A percentile compares a stretch with the other conserved stretches of the same genome.
Evolutionary conservation across 2,113 vertebrate species (phyloP).

Genomic region (Callorhinus ursinus): DNA sequence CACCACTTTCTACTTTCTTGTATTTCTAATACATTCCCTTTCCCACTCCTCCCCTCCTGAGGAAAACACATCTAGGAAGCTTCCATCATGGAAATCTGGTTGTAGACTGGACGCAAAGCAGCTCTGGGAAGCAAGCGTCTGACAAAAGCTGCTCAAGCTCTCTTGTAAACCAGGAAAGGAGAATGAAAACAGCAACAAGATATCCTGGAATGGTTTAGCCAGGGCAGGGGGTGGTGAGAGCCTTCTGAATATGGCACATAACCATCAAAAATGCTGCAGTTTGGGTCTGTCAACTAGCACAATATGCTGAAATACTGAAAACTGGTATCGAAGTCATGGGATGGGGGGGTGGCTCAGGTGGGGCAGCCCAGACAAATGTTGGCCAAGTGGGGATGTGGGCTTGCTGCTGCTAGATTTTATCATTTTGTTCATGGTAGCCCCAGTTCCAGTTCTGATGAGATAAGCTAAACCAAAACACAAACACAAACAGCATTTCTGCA

Average conservation of each 20-base stretch:
- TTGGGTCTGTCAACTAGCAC: background rate
- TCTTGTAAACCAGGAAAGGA: background rate
- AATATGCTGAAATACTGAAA: fast-evolving
- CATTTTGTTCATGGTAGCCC: background rate
- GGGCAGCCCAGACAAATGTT: fast-evolving
- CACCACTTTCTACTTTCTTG: fast-evolving
- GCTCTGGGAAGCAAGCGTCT: background rate
- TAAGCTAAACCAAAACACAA: background rate
- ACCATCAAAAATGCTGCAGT: fast-evolving
- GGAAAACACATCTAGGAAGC: background rate
- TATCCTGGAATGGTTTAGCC: background rate
- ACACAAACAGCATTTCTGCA: fast-evolving
- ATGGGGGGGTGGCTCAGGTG: fast-evolving
- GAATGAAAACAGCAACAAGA: background rate
- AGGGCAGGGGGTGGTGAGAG: background rate
- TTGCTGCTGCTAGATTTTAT: fast-evolving
- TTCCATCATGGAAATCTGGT: background rate
- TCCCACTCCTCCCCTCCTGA: background rate
- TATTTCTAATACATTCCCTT: background rate
- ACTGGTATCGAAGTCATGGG: fast-evolving
- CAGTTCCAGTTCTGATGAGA: background rate
- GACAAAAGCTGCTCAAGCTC: background rate
- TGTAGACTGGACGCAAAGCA: background rate
- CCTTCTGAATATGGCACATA: fast-evolving
- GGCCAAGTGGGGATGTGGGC: fast-evolving